Evolutionary conservation across 2,888 invertebrate genomes (phyloP).

Genomic region (Chrysolina haemoptera): DNA sequence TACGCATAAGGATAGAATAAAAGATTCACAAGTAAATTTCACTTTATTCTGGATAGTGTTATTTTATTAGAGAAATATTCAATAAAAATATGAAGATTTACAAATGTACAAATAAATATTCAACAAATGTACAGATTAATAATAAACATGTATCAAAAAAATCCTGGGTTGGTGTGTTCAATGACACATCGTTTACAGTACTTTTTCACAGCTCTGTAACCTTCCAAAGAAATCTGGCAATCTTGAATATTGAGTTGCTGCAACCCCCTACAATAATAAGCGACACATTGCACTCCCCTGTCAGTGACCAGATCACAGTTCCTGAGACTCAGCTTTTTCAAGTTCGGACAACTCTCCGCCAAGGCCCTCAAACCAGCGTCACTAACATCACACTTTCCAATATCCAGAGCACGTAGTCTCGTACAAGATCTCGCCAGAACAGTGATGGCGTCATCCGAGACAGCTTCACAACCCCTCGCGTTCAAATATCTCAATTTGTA

Average conservation of each 20-base stretch:
- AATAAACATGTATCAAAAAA: slow-evolving; percentile 75
- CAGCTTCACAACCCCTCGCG: slow-evolving; percentile 92
- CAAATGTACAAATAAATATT: slow-evolving; percentile 36
- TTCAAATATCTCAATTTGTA: slow-evolving; percentile 92
- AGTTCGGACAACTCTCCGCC: slow-evolving; percentile 90
- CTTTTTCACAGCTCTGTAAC: slow-evolving; percentile 92
- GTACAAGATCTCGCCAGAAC: slow-evolving; percentile 90
- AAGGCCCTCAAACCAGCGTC: slow-evolving; percentile 90
- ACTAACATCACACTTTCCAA: slow-evolving; percentile 95
- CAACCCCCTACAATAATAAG: slow-evolving; percentile 90
- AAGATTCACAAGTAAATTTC: no score
- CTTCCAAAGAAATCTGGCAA: slow-evolving; percentile 90
- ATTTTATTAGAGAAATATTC: slow-evolving; percentile 24
- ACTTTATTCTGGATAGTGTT: slow-evolving; percentile 6
- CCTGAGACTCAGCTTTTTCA: slow-evolving; percentile 90
- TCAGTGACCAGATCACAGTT: slow-evolving; percentile 94
- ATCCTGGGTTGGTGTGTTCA: slow-evolving; percentile 95
- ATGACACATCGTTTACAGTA: slow-evolving; percentile 94
- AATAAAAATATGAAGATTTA: slow-evolving; percentile 28
- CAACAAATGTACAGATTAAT: slow-evolving; percentile 43
- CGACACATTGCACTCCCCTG: slow-evolving; percentile 88
- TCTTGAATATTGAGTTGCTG: slow-evolving; percentile 95
- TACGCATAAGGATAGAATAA: no score
- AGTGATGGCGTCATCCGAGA: slow-evolving; percentile 93
- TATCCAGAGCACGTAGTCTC: slow-evolving; percentile 87